Evolutionary conservation across 2,888 invertebrate species (phyloP), one percentile per base, ranked within the genome.

Genomic region (Drosophila stalkeri): DNA sequence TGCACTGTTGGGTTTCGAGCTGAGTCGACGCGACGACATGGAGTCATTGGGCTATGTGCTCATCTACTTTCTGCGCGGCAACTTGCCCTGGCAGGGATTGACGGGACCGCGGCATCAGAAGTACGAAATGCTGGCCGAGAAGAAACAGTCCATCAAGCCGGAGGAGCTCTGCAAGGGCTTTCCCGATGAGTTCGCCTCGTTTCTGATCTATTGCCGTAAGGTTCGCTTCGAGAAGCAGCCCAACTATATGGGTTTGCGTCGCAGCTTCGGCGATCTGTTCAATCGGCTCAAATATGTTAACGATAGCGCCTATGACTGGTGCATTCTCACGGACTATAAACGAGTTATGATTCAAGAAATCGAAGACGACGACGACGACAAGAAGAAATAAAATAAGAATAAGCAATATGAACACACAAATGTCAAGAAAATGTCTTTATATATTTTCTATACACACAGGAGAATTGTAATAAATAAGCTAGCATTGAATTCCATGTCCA

Each of bases 11-110:
- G 71, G 84, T 1, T 1, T 23, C 2, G 63, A 68, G 35, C 31
- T 61, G 1, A 73, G 81, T 4, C 81, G 83, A 9, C 89, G 89
- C 3, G 83, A 84, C n/a, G 83, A 84, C 20, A 35, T 84, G 68
- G 81, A 77, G 43, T 33, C 89, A 1, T 8, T 84, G 31, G 71
- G 75, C 27, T 86, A 83, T 39, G 46, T 75, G 0, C 11, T 86
- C 1, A 46, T 84, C 11, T 84, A 81, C 23, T 66, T 84, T 11
- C 63, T 86, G 6, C 54, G 63, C 2, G 83, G 83, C 8, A 56
- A 1, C 0, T 27, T 84, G 39, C 83, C 83, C 14, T 84, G 83
- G 83, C 84, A 80, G 49, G 70, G 72, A 1, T 0, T 75, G 0
- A 0, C 2, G 2, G 61, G 37, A 7, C 4, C 16, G 0, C 12